Base-by-base conservation (phyloP, 2,113 vertebrate genomes). In the Argyrosomus japonicus region DNA sequence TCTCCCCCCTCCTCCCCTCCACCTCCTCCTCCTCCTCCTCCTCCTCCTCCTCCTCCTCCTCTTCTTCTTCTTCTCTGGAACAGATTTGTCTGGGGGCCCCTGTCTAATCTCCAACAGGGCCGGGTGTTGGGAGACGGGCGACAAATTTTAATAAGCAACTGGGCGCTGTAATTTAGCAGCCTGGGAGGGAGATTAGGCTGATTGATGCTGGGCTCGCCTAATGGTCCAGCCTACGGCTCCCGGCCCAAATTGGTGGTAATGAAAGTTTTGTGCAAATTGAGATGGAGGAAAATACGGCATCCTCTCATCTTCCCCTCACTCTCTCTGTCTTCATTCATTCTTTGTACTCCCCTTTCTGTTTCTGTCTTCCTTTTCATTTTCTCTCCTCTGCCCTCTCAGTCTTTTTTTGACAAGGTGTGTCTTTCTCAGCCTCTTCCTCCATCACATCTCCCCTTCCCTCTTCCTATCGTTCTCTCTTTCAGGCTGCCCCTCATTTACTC, bases 251-350 rank as follows among this genome's bases (percentile, higher is more conserved):
- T 94, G 91, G 92, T 87, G 89, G 94, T 96, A 95, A 96, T 96
- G 95, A 95, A 95, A 94, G 95, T 95, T 96, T 96, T 96, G 95
- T 96, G 95, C 94, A 96, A 95, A 96, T 96, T 91, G 92, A 92
- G 92, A 91, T 82, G 69, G 83, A 89, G 67, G 79, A 89, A 91
- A 91, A 88, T 86, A 89, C 82, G 83, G 76, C 88, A 54, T 90
- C 89, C 71, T 83, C 84, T 64, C 83, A 32, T 89, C 90, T 86
- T 80, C 53, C 29, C 27, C 61, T 87, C 85, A 29, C 80, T 62
- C 83, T 82, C 75, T 89, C 70, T 14, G n/a, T 87, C 90, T 88
- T 84, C 75, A 82, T 89, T 88, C 88, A 80, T 79, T 89, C 80
- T 64, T 45, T 80, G 51, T 67, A 48, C 65, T 60, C 54, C 48